phyloP scores from a whole-genome alignment of 2,797 vertebrate genomes.

The Sebastes dallii region DNA sequence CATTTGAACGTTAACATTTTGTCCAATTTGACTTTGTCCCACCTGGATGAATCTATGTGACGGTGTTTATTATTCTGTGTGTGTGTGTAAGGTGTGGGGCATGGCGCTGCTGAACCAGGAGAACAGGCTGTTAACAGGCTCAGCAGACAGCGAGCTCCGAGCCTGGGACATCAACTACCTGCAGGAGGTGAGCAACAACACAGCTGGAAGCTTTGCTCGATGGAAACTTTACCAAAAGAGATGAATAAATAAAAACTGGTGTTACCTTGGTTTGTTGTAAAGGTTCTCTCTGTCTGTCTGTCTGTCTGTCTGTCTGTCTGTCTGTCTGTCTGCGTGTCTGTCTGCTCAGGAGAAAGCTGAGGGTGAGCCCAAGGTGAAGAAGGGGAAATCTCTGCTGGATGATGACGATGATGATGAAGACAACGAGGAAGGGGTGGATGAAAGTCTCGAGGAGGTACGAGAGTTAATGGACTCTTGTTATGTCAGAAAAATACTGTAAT shows the following conservation, averaged over 20 bases:
- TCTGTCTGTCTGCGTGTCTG: neutral
- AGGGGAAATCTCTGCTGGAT: constrained; percentile 79
- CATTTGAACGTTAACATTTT: neutral
- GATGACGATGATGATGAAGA: constrained; percentile 51
- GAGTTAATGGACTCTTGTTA: neutral
- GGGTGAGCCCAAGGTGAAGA: constrained; percentile 89
- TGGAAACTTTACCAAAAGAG: too few species aligned
- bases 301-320: neutral
- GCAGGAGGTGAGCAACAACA: constrained; percentile 83
- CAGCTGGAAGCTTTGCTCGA: neutral
- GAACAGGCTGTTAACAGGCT: constrained; percentile 89
- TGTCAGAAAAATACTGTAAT: neutral
- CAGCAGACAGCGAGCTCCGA: constrained; percentile 94
- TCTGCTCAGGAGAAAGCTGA: constrained; percentile 80
- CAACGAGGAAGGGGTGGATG: constrained; percentile 71
- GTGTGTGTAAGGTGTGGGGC: constrained; percentile 89
- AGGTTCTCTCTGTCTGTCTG: neutral
- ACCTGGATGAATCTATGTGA: neutral
- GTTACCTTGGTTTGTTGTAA: neutral
- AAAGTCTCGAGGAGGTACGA: constrained; percentile 80
- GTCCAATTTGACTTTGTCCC: neutral
- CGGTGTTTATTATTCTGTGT: neutral
- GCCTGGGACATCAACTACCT: constrained; percentile 90
- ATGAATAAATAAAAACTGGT: neutral
- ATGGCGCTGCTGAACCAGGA: constrained; percentile 88